Evolutionary conservation across 2,113 vertebrate species (phyloP).

Genomic region (Pagrus major): DNA sequence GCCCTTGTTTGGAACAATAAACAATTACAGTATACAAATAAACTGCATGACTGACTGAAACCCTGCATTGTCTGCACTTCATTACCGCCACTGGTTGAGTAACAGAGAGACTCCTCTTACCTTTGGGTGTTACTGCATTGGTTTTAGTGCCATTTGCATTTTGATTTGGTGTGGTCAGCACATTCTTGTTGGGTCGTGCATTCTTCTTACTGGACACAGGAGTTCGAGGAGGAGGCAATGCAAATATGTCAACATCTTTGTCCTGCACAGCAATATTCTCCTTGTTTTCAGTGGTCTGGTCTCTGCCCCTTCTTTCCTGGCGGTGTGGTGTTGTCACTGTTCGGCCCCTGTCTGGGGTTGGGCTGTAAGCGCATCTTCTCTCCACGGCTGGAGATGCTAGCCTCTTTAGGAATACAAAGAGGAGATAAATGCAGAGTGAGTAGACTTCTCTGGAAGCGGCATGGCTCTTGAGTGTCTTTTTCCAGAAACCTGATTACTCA

Average conservation of each 20-base stretch:
- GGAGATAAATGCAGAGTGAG: slow-evolving; percentile 4
- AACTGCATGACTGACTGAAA: slow-evolving; percentile 12
- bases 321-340: slow-evolving; percentile 23
- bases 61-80: neutral
- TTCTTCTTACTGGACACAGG: slow-evolving; percentile 79
- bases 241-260: slow-evolving; percentile 80
- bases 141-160: slow-evolving; percentile 42
- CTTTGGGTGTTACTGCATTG: slow-evolving; percentile 61
- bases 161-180: slow-evolving; percentile 77
- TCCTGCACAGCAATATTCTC: slow-evolving; percentile 82
- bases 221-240: slow-evolving; percentile 84
- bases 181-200: slow-evolving; percentile 72
- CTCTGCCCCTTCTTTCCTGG: slow-evolving; percentile 68
- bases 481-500: too few relatives aligned
- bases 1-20: slow-evolving; percentile 50
- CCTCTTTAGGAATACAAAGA: slow-evolving; percentile 56
- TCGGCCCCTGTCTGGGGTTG: slow-evolving; percentile 56
- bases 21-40: slow-evolving; percentile 59
- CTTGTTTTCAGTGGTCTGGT: slow-evolving; percentile 84
- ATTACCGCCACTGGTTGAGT: slow-evolving; percentile 1
- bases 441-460: neutral
- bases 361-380: slow-evolving; percentile 49
- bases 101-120: slow-evolving; percentile 58
- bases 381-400: slow-evolving; percentile 52
- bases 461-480: neutral